Base-by-base conservation (phyloP, 2,888 invertebrate species). In the Caenorhabditis panamensis region DNA sequence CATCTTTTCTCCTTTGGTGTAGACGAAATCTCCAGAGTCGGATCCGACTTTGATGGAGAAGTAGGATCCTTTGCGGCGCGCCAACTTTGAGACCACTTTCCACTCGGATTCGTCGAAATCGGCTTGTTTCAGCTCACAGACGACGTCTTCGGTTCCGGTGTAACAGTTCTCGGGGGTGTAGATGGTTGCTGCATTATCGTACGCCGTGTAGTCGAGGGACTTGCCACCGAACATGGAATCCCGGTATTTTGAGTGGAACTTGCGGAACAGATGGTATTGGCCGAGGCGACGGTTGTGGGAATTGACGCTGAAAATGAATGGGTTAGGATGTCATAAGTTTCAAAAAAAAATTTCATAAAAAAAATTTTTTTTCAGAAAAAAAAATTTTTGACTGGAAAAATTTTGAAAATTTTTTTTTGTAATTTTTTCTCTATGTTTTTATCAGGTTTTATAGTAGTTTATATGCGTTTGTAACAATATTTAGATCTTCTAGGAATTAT, bases 241-340 rank as follows among this genome's bases (percentile, higher is more conserved):
- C 1, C 28, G 13, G 0, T 51, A 13, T 1, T 28, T 37, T 13
- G 59, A 20, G 53, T 58, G 22, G 37, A 66, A 66, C 13, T 75
- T 75, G n/a, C 53, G 49, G 41, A 75, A 59, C 11, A 75, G 41
- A 0, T 20, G 28, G 16, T 58, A 24, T n/a, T 51, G 59, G 0
- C 59, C 58, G n/a, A 66, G 54, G 31, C 75, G 75, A 16, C 66
- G 66, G 28, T 61, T 66, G 59, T 75, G 75, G 0, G 61, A 51
- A 31, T 75, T 75, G 2, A 75, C 66, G 44, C 72, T 72, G 63
- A 36, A 72, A 59, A 37, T n/a, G n/a, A n/a, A n/a, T n/a, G n/a
- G n/a, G n/a, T n/a, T n/a, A n/a, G n/a, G n/a, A n/a, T n/a, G n/a
- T n/a, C n/a, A n/a, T n/a, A n/a, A n/a, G n/a, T n/a, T n/a, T n/a